A percentile compares a stretch with the other conserved stretches of the same genome.
Evolutionary conservation across 1,140 invertebrate species (phyloP).

Genomic region (Listronotus bonariensis): DNA sequence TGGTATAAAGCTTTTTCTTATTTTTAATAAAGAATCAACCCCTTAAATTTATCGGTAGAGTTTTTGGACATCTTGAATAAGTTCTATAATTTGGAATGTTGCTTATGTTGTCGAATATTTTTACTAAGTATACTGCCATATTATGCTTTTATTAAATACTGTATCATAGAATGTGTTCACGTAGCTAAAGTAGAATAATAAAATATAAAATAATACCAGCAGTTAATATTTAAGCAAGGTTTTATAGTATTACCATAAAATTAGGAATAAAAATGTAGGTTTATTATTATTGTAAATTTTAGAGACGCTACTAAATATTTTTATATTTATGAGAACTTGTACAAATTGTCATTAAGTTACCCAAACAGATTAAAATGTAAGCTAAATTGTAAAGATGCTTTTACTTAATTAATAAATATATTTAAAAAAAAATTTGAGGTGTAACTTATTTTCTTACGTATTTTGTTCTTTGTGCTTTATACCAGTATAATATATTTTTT

Average conservation of each 20-base stretch:
- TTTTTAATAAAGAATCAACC: no score
- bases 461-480: no score
- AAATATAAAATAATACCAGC: no score
- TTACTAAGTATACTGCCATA: not conserved
- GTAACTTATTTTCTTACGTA: not conserved
- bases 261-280: not conserved
- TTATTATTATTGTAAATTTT: slow-evolving; percentile 22
- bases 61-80: no score
- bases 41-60: no score
- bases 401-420: slow-evolving; percentile 7
- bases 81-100: not conserved
- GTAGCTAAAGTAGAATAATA: not conserved
- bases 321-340: slow-evolving; percentile 18
- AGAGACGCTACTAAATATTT: slow-evolving; percentile 1
- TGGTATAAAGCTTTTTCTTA: no score
- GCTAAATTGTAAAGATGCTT: slow-evolving; percentile 15
- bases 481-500: no score
- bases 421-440: not conserved
- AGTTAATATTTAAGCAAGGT: no score
- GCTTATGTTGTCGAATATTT: not conserved
- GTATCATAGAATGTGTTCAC: slow-evolving; percentile 6
- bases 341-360: slow-evolving; percentile 26
- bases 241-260: no score
- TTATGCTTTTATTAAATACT: not conserved
- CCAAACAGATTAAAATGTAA: not conserved